Conservation (phyloP, 1,140 invertebrate species). For the Wasmannia auropunctata region DNA sequence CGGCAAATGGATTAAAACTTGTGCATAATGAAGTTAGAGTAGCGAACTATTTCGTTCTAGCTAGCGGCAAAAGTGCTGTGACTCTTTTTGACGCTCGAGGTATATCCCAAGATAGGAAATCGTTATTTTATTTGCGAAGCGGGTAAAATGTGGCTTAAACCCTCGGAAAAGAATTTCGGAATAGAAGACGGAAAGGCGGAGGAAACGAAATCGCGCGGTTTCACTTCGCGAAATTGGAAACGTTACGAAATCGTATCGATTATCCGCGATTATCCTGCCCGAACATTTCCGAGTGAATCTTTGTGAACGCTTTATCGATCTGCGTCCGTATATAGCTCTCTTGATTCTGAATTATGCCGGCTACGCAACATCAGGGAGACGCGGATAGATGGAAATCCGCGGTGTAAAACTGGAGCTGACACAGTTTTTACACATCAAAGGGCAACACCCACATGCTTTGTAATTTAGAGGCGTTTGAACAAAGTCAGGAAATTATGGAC, state of each 20-base stretch:
- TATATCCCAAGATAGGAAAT: neutral
- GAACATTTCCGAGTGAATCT: slow-evolving; percentile 28
- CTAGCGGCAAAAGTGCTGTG: neutral
- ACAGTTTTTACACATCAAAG: slow-evolving; percentile 48
- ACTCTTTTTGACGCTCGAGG: neutral
- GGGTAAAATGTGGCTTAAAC: neutral
- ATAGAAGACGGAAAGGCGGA: neutral
- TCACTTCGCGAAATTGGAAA: neutral
- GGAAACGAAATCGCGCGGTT: neutral
- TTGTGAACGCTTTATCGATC: slow-evolving; percentile 30
- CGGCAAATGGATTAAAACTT: slow-evolving; percentile 48
- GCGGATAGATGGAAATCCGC: neutral
- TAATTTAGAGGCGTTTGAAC: slow-evolving; percentile 18
- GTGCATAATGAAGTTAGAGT: slow-evolving; percentile 31
- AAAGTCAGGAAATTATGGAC: slow-evolving; percentile 32
- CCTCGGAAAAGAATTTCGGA: neutral
- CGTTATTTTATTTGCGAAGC: slow-evolving; percentile 1
- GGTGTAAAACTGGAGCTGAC: slow-evolving; percentile 26
- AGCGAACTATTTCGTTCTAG: slow-evolving; percentile 1
- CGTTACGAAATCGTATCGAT: neutral
- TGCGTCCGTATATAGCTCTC: slow-evolving; percentile 26
- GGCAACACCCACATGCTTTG: neutral
- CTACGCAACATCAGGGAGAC: neutral
- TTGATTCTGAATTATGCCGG: slow-evolving; percentile 34
- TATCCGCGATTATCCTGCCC: slow-evolving; percentile 32